Conservation (phyloP, 2,113 vertebrate genomes). For the Podocnemis expansa region DNA sequence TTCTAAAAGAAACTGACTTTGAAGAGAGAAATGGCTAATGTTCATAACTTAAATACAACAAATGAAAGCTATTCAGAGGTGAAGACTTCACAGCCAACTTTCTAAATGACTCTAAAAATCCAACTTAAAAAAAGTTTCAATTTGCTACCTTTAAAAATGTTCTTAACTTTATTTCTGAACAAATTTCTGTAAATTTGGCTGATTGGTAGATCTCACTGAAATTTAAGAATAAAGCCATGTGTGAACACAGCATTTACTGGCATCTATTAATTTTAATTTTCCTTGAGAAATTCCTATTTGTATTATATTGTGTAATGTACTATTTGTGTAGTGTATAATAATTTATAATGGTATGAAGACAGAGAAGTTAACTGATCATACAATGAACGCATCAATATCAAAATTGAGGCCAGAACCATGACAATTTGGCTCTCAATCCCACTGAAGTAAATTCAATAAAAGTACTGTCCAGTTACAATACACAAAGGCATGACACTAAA, state of each 20-base stretch:
- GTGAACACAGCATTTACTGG: constrained; percentile 44
- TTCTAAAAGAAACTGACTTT: constrained; percentile 33
- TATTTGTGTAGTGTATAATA: neutral
- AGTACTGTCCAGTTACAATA: too few relatives aligned
- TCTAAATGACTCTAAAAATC: constrained; percentile 32
- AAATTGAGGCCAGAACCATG: too few relatives aligned
- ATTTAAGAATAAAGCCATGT: constrained; percentile 52
- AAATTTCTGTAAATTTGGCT: constrained; percentile 42
- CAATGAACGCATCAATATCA: too few relatives aligned
- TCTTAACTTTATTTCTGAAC: constrained; percentile 47
- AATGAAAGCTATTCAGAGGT: constrained; percentile 8
- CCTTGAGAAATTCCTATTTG: constrained; percentile 17
- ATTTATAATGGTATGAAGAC: neutral
- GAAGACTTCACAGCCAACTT: neutral
- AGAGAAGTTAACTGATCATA: neutral
- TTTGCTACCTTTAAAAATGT: constrained; percentile 25
- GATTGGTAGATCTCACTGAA: constrained; percentile 41
- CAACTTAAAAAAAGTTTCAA: constrained; percentile 44
- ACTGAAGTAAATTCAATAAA: too few relatives aligned
- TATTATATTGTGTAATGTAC: neutral
- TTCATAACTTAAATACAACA: constrained; percentile 56
- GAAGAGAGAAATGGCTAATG: constrained; percentile 40
- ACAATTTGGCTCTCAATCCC: too few relatives aligned
- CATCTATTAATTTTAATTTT: neutral
- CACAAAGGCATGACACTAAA: too few relatives aligned